Evolutionary conservation across 1,140 invertebrate species (phyloP).

Genomic region (Musca domestica): DNA sequence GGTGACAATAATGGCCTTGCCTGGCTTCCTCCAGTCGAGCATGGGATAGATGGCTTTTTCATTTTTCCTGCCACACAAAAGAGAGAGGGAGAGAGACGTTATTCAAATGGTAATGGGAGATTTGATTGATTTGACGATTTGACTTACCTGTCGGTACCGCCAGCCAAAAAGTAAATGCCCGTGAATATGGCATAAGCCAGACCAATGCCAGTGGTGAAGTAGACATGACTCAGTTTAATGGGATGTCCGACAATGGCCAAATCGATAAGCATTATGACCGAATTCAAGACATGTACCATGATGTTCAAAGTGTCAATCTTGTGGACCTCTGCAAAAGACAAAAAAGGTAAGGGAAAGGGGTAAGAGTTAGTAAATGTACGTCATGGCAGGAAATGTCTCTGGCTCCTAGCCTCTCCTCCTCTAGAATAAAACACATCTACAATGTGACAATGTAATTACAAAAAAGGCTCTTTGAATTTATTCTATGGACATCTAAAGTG

Average conservation of each 20-base stretch:
- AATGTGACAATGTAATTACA: too few species aligned
- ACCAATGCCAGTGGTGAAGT: constrained; percentile 61
- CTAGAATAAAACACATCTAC: too few species aligned
- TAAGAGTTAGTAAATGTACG: too few species aligned
- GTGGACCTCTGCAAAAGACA: constrained; percentile 38
- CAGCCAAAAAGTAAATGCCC: constrained; percentile 64
- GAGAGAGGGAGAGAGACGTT: background rate
- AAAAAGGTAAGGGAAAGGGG: background rate
- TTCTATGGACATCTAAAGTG: background rate
- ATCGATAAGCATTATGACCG: constrained; percentile 66
- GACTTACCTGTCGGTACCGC: constrained; percentile 61
- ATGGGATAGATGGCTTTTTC: constrained; percentile 62
- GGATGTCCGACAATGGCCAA: constrained; percentile 64
- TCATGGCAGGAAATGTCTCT: background rate
- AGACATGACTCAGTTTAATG: constrained; percentile 62
- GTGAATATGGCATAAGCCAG: constrained; percentile 63
- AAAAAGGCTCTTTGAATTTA: background rate
- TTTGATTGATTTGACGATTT: background rate
- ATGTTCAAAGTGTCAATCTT: constrained; percentile 62
- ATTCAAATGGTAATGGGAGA: background rate
- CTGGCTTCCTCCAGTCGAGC: constrained; percentile 63
- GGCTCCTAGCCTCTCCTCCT: too few species aligned
- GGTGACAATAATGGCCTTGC: constrained; percentile 56
- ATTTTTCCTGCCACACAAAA: constrained; percentile 52
- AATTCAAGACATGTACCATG: constrained; percentile 66